Conservation (phyloP, 2,113 vertebrate genomes). For the Todiramphus saurophagus region DNA sequence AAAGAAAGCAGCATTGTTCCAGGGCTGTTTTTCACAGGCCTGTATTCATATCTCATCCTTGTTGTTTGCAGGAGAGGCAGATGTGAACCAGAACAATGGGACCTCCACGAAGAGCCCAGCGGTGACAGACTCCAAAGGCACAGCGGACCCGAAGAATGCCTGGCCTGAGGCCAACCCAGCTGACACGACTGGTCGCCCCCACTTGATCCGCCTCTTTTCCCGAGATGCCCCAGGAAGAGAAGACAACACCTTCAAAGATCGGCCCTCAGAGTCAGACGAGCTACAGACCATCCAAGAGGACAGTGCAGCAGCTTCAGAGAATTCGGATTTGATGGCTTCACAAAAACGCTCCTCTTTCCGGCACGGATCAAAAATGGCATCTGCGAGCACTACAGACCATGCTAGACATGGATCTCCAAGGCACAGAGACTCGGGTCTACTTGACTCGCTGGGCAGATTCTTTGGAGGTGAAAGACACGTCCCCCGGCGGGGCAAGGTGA, state of each 20-base stretch:
- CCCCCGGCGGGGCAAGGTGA: slow-evolving; percentile 96
- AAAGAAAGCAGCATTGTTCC: slow-evolving; percentile 86
- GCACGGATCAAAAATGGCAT: slow-evolving; percentile 87
- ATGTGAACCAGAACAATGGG: slow-evolving; percentile 96
- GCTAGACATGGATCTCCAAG: slow-evolving; percentile 82
- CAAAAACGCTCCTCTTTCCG: slow-evolving; percentile 84
- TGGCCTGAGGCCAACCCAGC: slow-evolving; percentile 86
- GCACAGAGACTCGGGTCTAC: slow-evolving; percentile 90
- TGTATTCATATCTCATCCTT: slow-evolving; percentile 88
- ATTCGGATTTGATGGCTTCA: slow-evolving; percentile 86
- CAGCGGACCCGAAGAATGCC: slow-evolving; percentile 83
- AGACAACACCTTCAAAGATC: slow-evolving; percentile 99
- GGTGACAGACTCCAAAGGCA: slow-evolving; percentile 93
- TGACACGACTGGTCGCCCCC: slow-evolving; percentile 91
- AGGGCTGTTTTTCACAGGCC: slow-evolving; percentile 81
- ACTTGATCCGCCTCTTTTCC: slow-evolving; percentile 99
- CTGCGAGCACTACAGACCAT: slow-evolving; percentile 90
- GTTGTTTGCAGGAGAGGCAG: slow-evolving; percentile 96
- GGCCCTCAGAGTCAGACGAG: slow-evolving; percentile 97
- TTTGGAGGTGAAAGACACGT: slow-evolving; percentile 92
- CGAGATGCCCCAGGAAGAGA: slow-evolving; percentile 98
- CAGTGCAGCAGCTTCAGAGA: slow-evolving; percentile 84
- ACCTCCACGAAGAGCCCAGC: slow-evolving; percentile 84
- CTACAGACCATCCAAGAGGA: slow-evolving; percentile 97
- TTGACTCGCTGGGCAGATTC: slow-evolving; percentile 97